Evolutionary conservation across 2,888 invertebrate genomes (phyloP).

Genomic region (Catocala nupta): DNA sequence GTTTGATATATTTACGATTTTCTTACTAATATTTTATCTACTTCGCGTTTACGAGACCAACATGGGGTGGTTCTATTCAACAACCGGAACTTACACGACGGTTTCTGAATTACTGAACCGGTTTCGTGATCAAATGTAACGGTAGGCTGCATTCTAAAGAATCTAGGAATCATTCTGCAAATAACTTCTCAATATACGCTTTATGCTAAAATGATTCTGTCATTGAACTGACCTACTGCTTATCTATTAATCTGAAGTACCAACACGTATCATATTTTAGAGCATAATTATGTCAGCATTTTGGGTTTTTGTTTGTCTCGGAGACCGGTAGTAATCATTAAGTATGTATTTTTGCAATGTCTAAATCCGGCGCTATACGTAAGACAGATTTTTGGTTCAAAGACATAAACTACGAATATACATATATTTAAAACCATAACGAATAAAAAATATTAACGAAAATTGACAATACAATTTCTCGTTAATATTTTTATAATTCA

Average conservation of each 20-base stretch:
- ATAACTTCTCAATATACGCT: too few relatives aligned
- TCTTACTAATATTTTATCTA: background rate
- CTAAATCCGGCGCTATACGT: too few relatives aligned
- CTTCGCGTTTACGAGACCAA: background rate
- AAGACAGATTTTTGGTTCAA: too few relatives aligned
- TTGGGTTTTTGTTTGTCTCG: background rate
- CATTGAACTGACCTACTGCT: constrained; percentile 42
- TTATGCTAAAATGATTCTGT: constrained; percentile 1
- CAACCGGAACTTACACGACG: background rate
- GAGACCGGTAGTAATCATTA: too few relatives aligned
- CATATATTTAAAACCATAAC: too few relatives aligned
- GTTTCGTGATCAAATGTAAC: background rate
- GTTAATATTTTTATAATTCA: too few relatives aligned
- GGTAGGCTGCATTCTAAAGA: background rate
- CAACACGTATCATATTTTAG: background rate
- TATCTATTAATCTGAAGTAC: constrained; percentile 21
- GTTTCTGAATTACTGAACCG: background rate
- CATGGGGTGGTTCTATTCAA: background rate
- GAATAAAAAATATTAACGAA: too few relatives aligned
- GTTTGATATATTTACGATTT: too few relatives aligned
- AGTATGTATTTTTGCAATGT: too few relatives aligned
- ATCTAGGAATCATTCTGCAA: background rate
- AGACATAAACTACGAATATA: too few relatives aligned
- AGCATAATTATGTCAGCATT: constrained; percentile 18
- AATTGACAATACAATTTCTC: too few relatives aligned